Evolutionary conservation across 2,113 vertebrate species (phyloP).

Genomic region (Tricholaema leucomelas): DNA sequence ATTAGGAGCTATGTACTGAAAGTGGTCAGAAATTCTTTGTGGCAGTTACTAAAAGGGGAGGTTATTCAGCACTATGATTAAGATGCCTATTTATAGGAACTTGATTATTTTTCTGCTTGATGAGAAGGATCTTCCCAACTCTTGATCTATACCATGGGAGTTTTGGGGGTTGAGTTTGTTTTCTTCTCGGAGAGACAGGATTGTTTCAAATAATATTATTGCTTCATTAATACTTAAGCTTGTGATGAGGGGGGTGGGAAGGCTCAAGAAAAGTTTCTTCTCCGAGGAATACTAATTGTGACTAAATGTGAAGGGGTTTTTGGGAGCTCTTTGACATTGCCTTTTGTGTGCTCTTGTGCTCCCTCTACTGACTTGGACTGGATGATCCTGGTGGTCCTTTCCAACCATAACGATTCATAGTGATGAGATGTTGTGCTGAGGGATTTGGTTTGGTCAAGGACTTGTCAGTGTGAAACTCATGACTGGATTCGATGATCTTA

Average conservation of each 20-base stretch:
- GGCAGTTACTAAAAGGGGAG: background rate
- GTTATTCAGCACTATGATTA: background rate
- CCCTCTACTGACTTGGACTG: conserved; percentile 69
- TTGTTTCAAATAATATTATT: background rate
- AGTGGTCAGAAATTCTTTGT: background rate
- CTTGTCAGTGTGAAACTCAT: too few species aligned
- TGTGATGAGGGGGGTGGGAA: background rate
- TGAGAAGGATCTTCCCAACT: background rate
- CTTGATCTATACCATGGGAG: background rate
- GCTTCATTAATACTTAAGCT: background rate
- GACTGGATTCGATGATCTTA: too few species aligned
- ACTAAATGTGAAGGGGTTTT: background rate
- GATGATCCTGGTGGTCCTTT: too few species aligned
- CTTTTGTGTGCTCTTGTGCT: conserved; percentile 43
- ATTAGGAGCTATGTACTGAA: background rate
- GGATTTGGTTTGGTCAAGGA: too few species aligned
- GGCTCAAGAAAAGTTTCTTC: background rate
- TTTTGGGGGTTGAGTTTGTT: background rate
- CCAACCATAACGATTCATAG: too few species aligned
- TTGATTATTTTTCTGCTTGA: background rate
- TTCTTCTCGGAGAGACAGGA: background rate
- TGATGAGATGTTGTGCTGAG: too few species aligned
- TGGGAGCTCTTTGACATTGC: background rate
- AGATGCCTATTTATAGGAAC: background rate
- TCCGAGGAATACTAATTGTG: background rate